Conservation (phyloP, 2,888 invertebrate genomes). For the Tenthredo amoena region DNA sequence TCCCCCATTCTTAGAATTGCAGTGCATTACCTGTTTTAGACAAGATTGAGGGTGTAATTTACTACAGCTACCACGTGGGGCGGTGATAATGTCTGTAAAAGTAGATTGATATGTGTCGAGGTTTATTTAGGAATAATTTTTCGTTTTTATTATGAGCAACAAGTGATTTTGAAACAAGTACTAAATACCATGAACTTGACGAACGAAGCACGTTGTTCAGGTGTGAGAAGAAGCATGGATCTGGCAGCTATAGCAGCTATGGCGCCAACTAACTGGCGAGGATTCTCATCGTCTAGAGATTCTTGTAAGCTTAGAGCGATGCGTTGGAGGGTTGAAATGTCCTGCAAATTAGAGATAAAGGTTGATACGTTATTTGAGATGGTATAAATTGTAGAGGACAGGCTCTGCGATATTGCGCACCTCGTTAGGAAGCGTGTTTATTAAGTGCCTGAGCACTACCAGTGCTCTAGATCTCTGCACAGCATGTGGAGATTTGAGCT, state of each 20-base stretch:
- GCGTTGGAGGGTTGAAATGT: conserved; percentile 68
- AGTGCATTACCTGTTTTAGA: conserved; percentile 65
- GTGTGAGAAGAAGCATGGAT: conserved; percentile 69
- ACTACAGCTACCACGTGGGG: background rate
- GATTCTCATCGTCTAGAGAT: conserved; percentile 68
- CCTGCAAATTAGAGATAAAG: conserved; percentile 59
- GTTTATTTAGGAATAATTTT: background rate
- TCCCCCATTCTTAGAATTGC: conserved; percentile 66
- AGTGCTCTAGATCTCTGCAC: conserved; percentile 68
- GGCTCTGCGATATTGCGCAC: conserved; percentile 58
- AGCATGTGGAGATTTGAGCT: conserved; percentile 66
- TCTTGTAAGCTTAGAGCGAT: conserved; percentile 73
- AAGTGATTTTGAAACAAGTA: conserved; percentile 30
- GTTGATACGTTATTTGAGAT: background rate
- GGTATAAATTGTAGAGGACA: background rate
- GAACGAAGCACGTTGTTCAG: conserved; percentile 70
- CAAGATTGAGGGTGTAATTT: background rate
- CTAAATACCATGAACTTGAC: conserved; percentile 70
- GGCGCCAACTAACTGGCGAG: conserved; percentile 70
- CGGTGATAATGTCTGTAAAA: background rate
- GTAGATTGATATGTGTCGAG: background rate
- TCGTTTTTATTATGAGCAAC: background rate
- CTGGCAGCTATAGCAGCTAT: conserved; percentile 72
- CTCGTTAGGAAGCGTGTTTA: conserved; percentile 72
- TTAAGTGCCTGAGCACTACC: conserved; percentile 70